phyloP scores from a whole-genome alignment of 2,113 vertebrate genomes.

The Apaloderma vittatum region DNA sequence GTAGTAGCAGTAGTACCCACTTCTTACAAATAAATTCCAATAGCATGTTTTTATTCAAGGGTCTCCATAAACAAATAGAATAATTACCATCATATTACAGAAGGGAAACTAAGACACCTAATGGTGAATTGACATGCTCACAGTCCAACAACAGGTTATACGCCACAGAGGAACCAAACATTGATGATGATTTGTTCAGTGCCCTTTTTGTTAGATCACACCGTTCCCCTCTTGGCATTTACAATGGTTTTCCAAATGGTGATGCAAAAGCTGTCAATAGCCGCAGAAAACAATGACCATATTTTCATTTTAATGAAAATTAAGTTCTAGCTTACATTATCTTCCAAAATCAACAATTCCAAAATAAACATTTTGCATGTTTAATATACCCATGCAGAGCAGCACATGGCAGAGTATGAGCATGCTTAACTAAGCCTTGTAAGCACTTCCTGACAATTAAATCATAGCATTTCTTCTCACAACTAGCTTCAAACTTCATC shows the following conservation, averaged over 20 bases:
- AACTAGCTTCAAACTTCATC: not conserved
- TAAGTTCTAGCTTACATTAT: not conserved
- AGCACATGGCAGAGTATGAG: not conserved
- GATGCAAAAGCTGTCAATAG: not conserved
- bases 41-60: not conserved
- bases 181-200: not conserved
- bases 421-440: not conserved
- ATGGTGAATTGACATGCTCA: not conserved
- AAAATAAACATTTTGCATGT: not conserved
- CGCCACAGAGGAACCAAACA: not conserved
- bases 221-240: not conserved
- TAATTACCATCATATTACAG: not conserved
- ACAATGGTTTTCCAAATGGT: not conserved
- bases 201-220: not conserved
- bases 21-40: not conserved
- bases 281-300: not conserved
- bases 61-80: not conserved
- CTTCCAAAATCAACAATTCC: slow-evolving; percentile 21
- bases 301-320: not conserved
- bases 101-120: not conserved
- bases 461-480: not conserved
- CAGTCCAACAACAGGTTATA: not conserved
- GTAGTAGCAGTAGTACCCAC: not conserved
- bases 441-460: not conserved
- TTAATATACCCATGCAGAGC: not conserved